Conservation (phyloP, 2,888 invertebrate genomes). For the Geotrupes spiniger region DNA sequence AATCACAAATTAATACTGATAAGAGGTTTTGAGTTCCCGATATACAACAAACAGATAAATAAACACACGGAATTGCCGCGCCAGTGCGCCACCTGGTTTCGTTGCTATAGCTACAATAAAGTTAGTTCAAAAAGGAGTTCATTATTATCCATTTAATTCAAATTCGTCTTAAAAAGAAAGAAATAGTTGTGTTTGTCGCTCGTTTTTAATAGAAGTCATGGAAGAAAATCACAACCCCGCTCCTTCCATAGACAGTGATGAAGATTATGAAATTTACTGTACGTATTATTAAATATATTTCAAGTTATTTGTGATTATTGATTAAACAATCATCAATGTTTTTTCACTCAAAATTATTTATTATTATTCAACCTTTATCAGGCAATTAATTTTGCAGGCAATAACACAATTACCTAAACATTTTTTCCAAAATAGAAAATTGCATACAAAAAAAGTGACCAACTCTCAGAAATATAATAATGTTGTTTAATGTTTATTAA, state of each 20-base stretch:
- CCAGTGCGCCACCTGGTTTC: background rate
- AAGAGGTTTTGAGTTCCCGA: no score
- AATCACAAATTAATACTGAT: no score
- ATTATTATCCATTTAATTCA: no score
- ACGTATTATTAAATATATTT: slow-evolving; percentile 21
- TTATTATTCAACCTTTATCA: background rate
- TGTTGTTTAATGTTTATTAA: no score
- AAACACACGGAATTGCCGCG: background rate
- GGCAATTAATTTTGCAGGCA: background rate
- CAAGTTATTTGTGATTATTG: slow-evolving; percentile 7
- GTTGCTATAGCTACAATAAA: slow-evolving; percentile 1
- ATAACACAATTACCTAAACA: no score
- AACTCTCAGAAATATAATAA: no score
- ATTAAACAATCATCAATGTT: slow-evolving; percentile 14
- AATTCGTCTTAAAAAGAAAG: no score
- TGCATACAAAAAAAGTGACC: no score
- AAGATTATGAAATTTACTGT: slow-evolving; percentile 37
- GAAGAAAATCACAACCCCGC: slow-evolving; percentile 2
- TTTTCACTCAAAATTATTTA: background rate
- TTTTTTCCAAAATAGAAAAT: no score
- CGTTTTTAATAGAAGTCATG: no score
- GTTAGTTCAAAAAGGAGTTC: background rate
- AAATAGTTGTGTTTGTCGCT: no score
- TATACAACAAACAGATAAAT: no score
- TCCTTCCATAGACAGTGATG: slow-evolving; percentile 18